Evolutionary conservation across 2,797 vertebrate species (phyloP), one percentile per base, ranked within the genome.

Genomic region (Phrynocephalus guinanensis): DNA sequence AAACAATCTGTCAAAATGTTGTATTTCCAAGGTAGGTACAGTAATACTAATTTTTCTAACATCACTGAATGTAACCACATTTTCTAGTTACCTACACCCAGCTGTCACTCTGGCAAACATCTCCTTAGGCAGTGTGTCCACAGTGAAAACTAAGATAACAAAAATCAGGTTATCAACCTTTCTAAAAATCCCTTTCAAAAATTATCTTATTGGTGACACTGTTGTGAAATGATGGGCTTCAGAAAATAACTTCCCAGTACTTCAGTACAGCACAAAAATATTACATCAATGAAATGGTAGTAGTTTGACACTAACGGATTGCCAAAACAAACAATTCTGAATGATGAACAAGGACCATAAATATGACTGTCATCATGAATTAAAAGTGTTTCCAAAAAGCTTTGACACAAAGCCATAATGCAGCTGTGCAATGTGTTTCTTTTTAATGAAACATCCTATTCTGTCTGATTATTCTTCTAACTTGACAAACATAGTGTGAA

Each of bases 281-380:
- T 94, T 94, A 91, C 82, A 93, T 90, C 92, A 94, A 93, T 95
- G 94, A 95, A 94, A 95, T 91, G 93, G 90, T 94, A 93, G 79
- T 92, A 87, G 90, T 92, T 90, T 92, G 94, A 94, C 93, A 93
- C 93, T 94, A 95, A 93, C 88, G 85, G 87, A 94, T 93, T 91
- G 88, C 90, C 86, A 90, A 94, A 93, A 92, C 84, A 95, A 95
- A 95, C 91, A 91, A 88, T 90, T 91, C 82, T 38, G 44, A 92
- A 92, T 93, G 20, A 90, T 92, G 94, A 95, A 94, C 89, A 93
- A 92, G 91, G 67, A 76, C 82, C 87, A 90, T 94, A 93, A 95
- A 92, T 91, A 93, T 87, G 89, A 87, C 33, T 90, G 67, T 83
- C 92, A 63, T 82, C 90, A 90, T 93, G 93, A 94, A 95, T 95